Evolutionary conservation across 2,797 vertebrate genomes (phyloP), one percentile per base, ranked within the genome.

Genomic region (Potorous gilbertii): DNA sequence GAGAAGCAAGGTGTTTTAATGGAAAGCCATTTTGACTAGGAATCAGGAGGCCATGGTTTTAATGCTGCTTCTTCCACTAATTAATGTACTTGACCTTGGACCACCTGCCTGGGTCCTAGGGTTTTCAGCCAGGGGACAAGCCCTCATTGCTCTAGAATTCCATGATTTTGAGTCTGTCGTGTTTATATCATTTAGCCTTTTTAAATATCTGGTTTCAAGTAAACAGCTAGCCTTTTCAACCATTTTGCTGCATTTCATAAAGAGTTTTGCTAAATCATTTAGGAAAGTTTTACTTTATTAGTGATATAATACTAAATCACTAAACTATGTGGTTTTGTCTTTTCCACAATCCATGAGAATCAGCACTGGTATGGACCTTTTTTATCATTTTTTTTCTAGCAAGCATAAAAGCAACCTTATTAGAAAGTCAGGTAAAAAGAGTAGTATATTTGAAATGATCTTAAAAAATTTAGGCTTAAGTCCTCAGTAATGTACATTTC

Each of bases 391-490:
- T 98, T 98, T 96, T 97, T 50, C 96, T 95, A 96, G 95, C 95
- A 97, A 98, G 94, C 97, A 97, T 98, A 98, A 98, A 98, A 98
- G 98, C 98, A 98, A 97, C 96, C 97, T 98, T 98, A 98, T 98
- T 98, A 98, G 98, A 97, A 98, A 98, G 97, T 98, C 97, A 98
- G 95, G 97, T 98, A 98, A 98, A 98, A 98, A 97, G 96, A 98
- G 94, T 97, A 97, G 97, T 98, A 98, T 98, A 98, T 98, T 98
- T 98, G 98, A 98, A 99, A 98, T 96, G 97, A 98, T 99, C 98
- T 99, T 99, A 97, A 98, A 98, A 99, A 99, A 98, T 98, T 98
- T 99, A 99, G 97, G 98, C 98, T 99, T 98, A 99, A 98, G 98
- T 98, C 98, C 92, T 98, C 97, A 97, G 98, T 98, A 99, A 99